Evolutionary conservation across 2,113 vertebrate genomes (phyloP).

Genomic region (Probosciger aterrimus): DNA sequence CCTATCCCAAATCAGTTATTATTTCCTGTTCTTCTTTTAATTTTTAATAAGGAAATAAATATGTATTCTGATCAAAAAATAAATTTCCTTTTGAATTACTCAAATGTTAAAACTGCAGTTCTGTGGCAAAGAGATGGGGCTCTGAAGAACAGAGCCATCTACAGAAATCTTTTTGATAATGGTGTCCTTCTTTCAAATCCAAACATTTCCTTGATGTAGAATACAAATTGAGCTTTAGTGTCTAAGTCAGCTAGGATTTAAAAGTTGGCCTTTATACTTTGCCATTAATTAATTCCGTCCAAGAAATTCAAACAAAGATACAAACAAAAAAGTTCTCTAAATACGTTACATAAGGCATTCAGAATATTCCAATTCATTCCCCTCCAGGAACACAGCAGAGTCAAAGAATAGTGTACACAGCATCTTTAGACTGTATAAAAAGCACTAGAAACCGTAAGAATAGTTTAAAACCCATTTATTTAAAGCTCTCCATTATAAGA

Average conservation of each 20-base stretch:
- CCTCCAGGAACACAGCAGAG: conserved; percentile 59
- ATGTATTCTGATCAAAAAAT: neutral
- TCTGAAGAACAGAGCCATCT: conserved; percentile 50
- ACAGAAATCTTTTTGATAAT: conserved; percentile 65
- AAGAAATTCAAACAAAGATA: conserved; percentile 66
- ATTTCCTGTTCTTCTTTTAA: neutral
- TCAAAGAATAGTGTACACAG: conserved; percentile 48
- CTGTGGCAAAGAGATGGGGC: neutral
- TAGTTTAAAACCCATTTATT: conserved; percentile 40
- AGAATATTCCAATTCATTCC: conserved; percentile 63
- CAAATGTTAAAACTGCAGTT: neutral
- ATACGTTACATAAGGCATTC: conserved; percentile 72
- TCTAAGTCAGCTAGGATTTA: conserved; percentile 66
- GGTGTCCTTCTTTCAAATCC: conserved; percentile 65
- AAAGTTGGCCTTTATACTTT: conserved; percentile 63
- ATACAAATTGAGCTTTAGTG: conserved; percentile 66
- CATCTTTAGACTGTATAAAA: conserved; percentile 44
- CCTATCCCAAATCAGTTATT: neutral
- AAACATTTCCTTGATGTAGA: conserved; percentile 57
- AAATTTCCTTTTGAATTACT: conserved; percentile 11
- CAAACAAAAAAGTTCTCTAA: conserved; percentile 67
- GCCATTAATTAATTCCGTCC: conserved; percentile 63
- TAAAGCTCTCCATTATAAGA: conserved; percentile 30
- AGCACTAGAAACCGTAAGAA: conserved; percentile 41
- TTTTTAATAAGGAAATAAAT: conserved; percentile 30